A percentile compares a stretch with the other conserved stretches of the same genome.
These are phyloP conservation scores for Cryptocheilus praepositus DNA, from an alignment of 2,888 invertebrate genomes.

Conservation along the genomic window DNA sequence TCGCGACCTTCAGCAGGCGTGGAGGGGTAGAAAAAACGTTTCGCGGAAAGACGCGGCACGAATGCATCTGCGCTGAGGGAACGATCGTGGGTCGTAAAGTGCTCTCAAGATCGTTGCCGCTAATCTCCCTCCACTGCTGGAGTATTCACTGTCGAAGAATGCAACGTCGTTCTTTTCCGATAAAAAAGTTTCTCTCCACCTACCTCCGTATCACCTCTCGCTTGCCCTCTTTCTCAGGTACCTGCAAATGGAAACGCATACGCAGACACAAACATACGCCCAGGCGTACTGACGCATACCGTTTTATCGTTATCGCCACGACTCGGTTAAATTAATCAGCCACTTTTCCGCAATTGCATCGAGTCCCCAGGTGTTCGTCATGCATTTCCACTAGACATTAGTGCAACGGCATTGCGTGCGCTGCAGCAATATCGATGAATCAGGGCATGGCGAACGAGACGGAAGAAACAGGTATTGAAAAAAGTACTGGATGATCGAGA, in stretches of 20 bases:
- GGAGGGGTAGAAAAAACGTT: too few relatives aligned
- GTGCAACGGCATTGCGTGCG: not conserved
- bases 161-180: constrained; percentile 12
- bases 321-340: constrained; percentile 22
- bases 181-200: not conserved
- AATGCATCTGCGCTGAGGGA: too few relatives aligned
- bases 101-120: constrained; percentile 29
- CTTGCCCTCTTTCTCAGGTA: constrained; percentile 17
- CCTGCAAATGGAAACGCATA: not conserved
- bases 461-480: too few relatives aligned
- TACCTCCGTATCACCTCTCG: not conserved
- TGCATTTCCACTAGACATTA: not conserved
- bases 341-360: constrained; percentile 4
- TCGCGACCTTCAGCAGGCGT: too few relatives aligned
- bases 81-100: constrained; percentile 27
- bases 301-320: not conserved
- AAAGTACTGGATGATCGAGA: too few relatives aligned
- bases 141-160: constrained; percentile 33
- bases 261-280: too few relatives aligned
- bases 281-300: constrained; percentile 17
- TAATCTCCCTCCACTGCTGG: constrained; percentile 34
- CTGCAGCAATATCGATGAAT: too few relatives aligned
- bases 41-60: too few relatives aligned
- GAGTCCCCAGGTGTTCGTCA: constrained; percentile 13
- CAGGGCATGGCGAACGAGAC: too few relatives aligned